Conservation (phyloP, 1,140 invertebrate species). For the Aphidius ervi region DNA sequence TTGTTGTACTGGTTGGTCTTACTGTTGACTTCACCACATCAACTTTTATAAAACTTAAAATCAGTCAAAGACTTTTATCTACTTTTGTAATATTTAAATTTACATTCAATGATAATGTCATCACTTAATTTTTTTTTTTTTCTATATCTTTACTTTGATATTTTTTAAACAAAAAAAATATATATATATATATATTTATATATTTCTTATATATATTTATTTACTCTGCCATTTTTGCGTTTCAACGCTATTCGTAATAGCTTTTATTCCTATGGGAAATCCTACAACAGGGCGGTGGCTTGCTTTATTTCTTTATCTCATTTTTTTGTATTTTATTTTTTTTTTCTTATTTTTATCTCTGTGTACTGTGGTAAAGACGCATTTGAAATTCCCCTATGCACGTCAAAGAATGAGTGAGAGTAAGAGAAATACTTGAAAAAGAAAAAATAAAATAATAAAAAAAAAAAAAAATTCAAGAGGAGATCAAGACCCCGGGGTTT, state of each 20-base stretch:
- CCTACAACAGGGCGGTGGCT: constrained; percentile 13
- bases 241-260: constrained; percentile 10
- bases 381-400: constrained; percentile 20
- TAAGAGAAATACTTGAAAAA: not conserved
- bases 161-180: not conserved
- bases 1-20: too few species aligned
- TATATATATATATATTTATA: too few species aligned
- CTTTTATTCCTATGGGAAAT: constrained; percentile 22
- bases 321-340: too few species aligned
- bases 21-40: too few species aligned
- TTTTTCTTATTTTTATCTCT: not conserved
- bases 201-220: constrained; percentile 7
- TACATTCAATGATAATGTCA: too few species aligned
- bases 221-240: constrained; percentile 1
- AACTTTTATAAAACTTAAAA: too few species aligned
- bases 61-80: too few species aligned
- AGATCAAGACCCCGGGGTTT: not conserved
- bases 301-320: constrained; percentile 3
- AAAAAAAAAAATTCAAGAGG: constrained; percentile 2
- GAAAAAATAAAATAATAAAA: not conserved
- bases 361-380: constrained; percentile 15
- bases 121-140: not conserved
- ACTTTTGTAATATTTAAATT: too few species aligned
- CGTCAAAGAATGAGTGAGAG: not conserved
- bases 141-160: not conserved